Evolutionary conservation across 2,113 vertebrate species (phyloP).

Genomic region (Shinisaurus crocodilurus): DNA sequence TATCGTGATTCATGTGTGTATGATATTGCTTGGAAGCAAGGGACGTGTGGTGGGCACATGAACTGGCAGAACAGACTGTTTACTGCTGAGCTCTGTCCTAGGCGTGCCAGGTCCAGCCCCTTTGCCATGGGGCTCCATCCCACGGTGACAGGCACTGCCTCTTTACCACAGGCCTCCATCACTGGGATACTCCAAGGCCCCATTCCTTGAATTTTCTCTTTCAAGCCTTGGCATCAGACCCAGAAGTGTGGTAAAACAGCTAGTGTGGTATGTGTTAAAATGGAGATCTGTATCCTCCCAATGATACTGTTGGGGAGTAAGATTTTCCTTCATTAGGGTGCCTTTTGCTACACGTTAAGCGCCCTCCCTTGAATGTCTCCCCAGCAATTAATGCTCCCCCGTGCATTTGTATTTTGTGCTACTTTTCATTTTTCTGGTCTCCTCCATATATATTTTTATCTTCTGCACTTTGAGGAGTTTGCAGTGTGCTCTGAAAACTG

Average conservation of each 20-base stretch:
- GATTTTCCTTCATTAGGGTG: fast-evolving
- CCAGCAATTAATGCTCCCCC: background rate
- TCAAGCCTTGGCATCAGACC: background rate
- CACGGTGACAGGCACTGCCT: background rate
- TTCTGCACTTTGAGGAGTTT: background rate
- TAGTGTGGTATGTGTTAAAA: background rate
- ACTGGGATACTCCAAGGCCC: background rate
- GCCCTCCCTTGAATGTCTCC: background rate
- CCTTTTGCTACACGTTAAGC: background rate
- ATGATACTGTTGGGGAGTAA: background rate
- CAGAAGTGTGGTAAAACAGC: background rate
- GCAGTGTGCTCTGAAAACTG: background rate
- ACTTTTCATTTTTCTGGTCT: background rate
- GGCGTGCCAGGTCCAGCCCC: background rate
- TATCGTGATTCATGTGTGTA: too few species aligned
- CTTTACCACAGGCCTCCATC: background rate
- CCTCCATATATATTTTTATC: background rate
- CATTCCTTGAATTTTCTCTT: background rate
- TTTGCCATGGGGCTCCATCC: background rate
- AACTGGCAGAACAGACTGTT: background rate
- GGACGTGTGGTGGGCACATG: background rate
- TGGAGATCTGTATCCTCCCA: background rate
- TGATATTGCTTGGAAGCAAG: background rate
- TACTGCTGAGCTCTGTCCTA: background rate
- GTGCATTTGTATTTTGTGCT: fast-evolving